Evolutionary conservation across 2,797 vertebrate genomes (phyloP), one percentile per base, ranked within the genome.

Genomic region (Hypotaenidia okinawae): DNA sequence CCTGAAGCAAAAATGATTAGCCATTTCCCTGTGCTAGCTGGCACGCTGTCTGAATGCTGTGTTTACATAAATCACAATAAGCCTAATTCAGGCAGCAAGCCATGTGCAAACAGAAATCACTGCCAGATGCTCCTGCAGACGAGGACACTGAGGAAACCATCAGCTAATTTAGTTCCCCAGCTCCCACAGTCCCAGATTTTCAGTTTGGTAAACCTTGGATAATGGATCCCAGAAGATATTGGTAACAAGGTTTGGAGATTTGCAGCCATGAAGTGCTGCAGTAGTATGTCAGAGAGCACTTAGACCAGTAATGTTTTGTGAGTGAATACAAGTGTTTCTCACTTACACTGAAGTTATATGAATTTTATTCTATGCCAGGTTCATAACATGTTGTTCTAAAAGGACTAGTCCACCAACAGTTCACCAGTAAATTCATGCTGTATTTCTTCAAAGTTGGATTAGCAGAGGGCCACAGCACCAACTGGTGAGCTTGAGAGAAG

Each of bases 21-120:
- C 77, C 55, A 2, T 75, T 84, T 76, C 62, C 58, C 76, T 18
- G 30, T 9, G 59, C 21, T 72, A 4, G 32, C 73, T 95, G 87
- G 69, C 73, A 82, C 55, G 87, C 32, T 2, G 1, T 73, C 67
- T 82, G 47, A 35, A 41, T 25, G 17, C 77, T 54, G 83, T 73
- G 77, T 92, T 95, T 76, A 66, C 88, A 74, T 43, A 90, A 92
- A 96, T 95, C 84, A 82, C 82, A 94, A 90, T 94, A 68, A 95
- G 51, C 68, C 76, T 92, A 61, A 16, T 32, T 51, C 70, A 66
- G 85, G 88, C 80, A 87, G 16, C 5, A 41, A 93, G 79, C 67
- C 88, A 67, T 45, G 85, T 27, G 63, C 70, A 24, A 69, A 59
- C 59, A 89, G 88, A 70, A 79, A 87, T 43, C 88, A 41, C 72